phyloP scores from a whole-genome alignment of 2,797 vertebrate species.

The Sebastes taczanowskii region DNA sequence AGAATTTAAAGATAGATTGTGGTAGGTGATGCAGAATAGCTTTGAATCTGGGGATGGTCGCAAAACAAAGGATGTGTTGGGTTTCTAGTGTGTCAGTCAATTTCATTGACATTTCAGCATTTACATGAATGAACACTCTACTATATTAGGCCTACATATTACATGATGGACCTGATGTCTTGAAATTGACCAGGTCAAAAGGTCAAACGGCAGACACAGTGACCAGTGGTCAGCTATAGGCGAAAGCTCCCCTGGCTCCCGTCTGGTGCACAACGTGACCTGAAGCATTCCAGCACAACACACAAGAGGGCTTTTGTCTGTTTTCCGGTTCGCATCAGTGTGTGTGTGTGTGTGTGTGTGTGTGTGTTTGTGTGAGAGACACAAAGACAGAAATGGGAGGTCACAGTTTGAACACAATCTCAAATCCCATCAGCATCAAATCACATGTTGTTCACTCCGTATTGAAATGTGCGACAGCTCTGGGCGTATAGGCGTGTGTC shows the following conservation, averaged over 20 bases:
- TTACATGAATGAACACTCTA: not conserved
- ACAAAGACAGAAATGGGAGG: not conserved
- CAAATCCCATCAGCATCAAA: not conserved
- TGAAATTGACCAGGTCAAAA: not conserved
- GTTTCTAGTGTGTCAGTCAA: too few relatives aligned
- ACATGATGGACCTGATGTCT: not conserved
- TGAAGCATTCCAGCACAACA: constrained; percentile 40
- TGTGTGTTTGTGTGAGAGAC: not conserved
- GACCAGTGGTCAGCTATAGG: constrained; percentile 26
- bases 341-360: not conserved
- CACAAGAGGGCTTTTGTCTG: constrained; percentile 62
- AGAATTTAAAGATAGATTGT: too few relatives aligned
- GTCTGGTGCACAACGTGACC: constrained; percentile 30
- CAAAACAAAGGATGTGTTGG: too few relatives aligned
- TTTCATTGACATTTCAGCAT: too few relatives aligned
- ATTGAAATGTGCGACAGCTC: not conserved
- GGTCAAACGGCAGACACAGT: not conserved
- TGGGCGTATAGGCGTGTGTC: not conserved
- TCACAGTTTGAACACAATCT: not conserved
- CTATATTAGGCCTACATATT: not conserved
- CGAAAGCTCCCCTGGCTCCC: constrained; percentile 12
- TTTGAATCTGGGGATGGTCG: too few relatives aligned
- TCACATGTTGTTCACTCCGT: not conserved
- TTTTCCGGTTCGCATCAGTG: not conserved
- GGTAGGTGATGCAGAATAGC: too few relatives aligned